Percentiles rank a stretch among this genome's conserved stretches.
Evolutionary conservation across 2,113 vertebrate genomes (phyloP).

Genomic region (Corythornis cristatus): DNA sequence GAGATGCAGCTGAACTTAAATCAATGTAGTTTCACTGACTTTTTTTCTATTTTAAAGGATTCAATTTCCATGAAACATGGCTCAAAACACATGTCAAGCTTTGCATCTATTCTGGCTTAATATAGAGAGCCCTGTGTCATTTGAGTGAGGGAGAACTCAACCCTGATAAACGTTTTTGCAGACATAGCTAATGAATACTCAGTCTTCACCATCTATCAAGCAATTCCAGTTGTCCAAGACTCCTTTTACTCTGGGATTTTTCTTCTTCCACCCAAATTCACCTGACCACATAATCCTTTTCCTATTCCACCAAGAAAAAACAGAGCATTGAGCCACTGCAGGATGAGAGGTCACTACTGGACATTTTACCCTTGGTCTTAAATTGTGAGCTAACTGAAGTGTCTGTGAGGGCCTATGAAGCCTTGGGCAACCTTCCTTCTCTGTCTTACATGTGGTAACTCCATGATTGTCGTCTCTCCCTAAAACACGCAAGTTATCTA

Average conservation of each 20-base stretch:
- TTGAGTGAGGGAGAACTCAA: neutral
- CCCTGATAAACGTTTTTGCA: neutral
- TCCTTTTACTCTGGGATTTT: neutral
- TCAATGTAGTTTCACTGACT: neutral
- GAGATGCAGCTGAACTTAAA: neutral
- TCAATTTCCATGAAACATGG: neutral
- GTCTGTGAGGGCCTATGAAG: neutral
- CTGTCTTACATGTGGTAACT: neutral
- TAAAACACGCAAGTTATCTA: neutral
- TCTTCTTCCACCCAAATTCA: neutral
- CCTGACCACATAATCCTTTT: neutral
- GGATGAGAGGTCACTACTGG: neutral
- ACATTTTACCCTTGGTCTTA: neutral
- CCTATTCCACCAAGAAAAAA: neutral
- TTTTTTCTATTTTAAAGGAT: neutral
- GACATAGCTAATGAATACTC: neutral
- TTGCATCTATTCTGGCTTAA: neutral
- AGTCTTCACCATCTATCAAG: neutral
- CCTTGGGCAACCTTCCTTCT: neutral
- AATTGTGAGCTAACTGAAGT: neutral
- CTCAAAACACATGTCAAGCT: neutral
- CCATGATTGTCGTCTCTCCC: neutral
- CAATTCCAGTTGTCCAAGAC: neutral
- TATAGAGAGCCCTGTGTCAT: neutral
- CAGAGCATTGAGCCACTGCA: neutral